Conservation (phyloP, 35 echinoderm and acorn worm species). For the Hemicentrotus pulcherrimus region DNA sequence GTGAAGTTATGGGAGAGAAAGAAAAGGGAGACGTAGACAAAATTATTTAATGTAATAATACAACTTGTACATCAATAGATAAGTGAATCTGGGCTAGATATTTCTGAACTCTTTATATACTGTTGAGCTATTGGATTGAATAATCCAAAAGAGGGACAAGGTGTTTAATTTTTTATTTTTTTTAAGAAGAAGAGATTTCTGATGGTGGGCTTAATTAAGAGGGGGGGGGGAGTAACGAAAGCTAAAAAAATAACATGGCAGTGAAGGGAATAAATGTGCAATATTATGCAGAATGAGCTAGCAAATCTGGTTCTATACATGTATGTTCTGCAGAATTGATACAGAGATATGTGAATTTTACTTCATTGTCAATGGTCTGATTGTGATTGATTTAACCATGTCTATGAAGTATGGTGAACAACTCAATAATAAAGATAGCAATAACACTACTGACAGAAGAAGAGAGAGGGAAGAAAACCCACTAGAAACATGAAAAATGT, state of each 20-base stretch:
- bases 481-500: conserved; percentile 2
- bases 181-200: neutral
- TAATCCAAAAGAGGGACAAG: neutral
- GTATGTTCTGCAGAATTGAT: no score
- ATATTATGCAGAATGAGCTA: no score
- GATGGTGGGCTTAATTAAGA: neutral
- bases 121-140: neutral
- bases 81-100: neutral
- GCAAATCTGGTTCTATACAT: no score
- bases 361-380: neutral
- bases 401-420: neutral
- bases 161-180: neutral
- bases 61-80: neutral
- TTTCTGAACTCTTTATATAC: neutral
- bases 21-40: no score
- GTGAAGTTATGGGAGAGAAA: neutral
- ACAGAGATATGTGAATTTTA: neutral
- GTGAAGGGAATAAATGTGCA: no score
- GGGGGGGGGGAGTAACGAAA: neutral
- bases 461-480: neutral
- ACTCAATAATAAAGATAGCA: neutral
- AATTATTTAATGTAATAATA: no score
- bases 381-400: neutral
- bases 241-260: neutral
- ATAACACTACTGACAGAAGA: neutral